These are phyloP conservation scores for Tachina grossa DNA, from an alignment of 2,888 invertebrate species.

Conservation along the genomic window DNA sequence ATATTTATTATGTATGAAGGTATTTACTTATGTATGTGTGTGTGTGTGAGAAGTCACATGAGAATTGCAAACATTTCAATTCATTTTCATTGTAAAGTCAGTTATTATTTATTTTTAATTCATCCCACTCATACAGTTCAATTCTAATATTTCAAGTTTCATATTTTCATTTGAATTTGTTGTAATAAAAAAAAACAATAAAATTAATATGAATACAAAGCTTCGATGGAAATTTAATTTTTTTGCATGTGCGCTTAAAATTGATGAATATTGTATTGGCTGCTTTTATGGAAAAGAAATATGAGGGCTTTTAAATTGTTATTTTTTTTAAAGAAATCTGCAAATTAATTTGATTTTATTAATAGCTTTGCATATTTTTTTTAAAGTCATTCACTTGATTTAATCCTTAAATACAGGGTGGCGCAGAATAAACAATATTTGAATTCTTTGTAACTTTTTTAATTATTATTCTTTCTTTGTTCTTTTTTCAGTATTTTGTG, in stretches of 20 bases:
- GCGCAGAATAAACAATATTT: too few species aligned
- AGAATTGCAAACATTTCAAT: conserved; percentile 37
- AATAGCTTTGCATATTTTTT: too few species aligned
- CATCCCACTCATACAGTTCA: conserved; percentile 7
- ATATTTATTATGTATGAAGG: too few species aligned
- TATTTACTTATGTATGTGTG: not conserved
- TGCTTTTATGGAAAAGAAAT: not conserved
- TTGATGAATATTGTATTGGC: not conserved
- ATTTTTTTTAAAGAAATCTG: not conserved
- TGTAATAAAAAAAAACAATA: conserved; percentile 7
- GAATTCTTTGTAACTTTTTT: too few species aligned
- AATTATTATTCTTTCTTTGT: too few species aligned
- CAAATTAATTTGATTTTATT: too few species aligned
- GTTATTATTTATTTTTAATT: conserved; percentile 12
- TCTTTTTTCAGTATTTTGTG: too few species aligned
- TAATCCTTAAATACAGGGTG: too few species aligned
- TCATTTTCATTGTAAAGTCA: conserved; percentile 28
- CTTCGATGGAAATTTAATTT: not conserved
- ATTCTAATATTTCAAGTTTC: conserved; percentile 20
- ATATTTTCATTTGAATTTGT: conserved; percentile 6
- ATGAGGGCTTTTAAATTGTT: not conserved
- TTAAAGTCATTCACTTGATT: too few species aligned
- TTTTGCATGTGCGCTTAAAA: not conserved
- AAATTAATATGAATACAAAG: not conserved
- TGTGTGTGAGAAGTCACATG: not conserved